These are phyloP conservation scores for Spodoptera frugiperda DNA, from an alignment of 1,140 invertebrate species.

Conservation along the genomic window DNA sequence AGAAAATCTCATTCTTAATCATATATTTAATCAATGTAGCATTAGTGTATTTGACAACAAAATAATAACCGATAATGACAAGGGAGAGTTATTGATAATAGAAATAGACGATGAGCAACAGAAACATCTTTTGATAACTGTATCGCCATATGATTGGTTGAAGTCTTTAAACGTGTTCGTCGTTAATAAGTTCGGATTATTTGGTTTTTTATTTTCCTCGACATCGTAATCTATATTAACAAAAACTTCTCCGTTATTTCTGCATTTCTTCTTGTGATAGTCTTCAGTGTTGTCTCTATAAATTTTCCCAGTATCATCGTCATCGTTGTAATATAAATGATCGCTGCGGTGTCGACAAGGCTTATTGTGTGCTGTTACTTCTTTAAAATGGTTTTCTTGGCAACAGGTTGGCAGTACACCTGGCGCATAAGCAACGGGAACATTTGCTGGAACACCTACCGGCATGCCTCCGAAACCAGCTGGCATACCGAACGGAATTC, in stretches of 20 bases:
- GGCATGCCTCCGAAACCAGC: background rate
- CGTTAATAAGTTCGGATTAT: slow-evolving; percentile 21
- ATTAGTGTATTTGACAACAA: background rate
- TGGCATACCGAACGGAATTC: slow-evolving; percentile 10
- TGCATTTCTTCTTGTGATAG: background rate
- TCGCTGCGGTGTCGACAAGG: slow-evolving; percentile 7
- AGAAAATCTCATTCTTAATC: too few relatives aligned
- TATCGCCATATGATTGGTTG: slow-evolving; percentile 33
- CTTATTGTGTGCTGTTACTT: slow-evolving; percentile 1
- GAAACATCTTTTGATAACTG: slow-evolving; percentile 40
- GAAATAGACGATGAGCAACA: slow-evolving; percentile 29
- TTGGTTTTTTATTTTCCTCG: slow-evolving; percentile 15
- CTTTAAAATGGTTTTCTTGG: background rate
- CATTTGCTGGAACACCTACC: background rate
- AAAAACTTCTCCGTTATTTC: background rate
- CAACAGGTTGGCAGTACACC: background rate
- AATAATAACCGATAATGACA: slow-evolving; percentile 3
- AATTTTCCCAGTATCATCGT: background rate
- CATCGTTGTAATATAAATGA: slow-evolving; percentile 38
- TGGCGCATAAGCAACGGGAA: background rate
- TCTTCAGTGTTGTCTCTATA: background rate
- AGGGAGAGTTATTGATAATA: background rate
- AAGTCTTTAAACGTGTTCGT: slow-evolving; percentile 37
- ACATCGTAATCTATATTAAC: slow-evolving; percentile 23
- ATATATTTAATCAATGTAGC: too few relatives aligned